A percentile compares a stretch with the other conserved stretches of the same genome.
phyloP scores from a whole-genome alignment of 2,888 invertebrate genomes.

The Copidosoma aretas region DNA sequence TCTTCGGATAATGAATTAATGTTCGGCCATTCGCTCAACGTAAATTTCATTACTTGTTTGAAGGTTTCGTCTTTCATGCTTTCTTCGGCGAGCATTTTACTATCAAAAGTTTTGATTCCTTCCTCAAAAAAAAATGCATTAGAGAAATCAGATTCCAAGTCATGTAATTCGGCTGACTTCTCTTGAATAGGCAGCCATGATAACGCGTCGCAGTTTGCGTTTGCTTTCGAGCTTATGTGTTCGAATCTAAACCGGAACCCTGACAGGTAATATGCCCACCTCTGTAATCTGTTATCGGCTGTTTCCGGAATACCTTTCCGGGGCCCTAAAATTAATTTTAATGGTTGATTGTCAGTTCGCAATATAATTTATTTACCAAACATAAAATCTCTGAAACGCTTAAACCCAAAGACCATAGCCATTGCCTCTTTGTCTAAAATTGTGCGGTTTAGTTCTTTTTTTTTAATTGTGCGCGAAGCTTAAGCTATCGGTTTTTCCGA shows the following conservation, averaged over 20 bases:
- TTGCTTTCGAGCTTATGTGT: constrained; percentile 19
- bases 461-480: neutral
- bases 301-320: constrained; percentile 10
- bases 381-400: constrained; percentile 29
- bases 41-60: constrained; percentile 12
- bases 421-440: constrained; percentile 37
- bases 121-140: constrained; percentile 24
- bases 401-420: constrained; percentile 10
- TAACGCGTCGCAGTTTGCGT: constrained; percentile 30
- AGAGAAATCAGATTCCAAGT: neutral
- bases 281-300: no score
- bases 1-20: no score
- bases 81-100: constrained; percentile 22
- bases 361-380: constrained; percentile 43
- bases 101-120: constrained; percentile 4
- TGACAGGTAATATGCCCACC: constrained; percentile 3
- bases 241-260: constrained; percentile 29
- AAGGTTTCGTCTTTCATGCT: constrained; percentile 16
- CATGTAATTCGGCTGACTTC: constrained; percentile 1
- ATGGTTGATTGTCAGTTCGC: constrained; percentile 54
- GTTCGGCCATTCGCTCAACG: neutral
- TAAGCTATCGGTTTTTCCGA: constrained; percentile 6
- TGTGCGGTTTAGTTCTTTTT: constrained; percentile 32
- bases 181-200: constrained; percentile 3
- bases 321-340: constrained; percentile 49